Percentiles rank a stretch among this genome's conserved stretches.
phyloP scores from a whole-genome alignment of 30 jellyfish, hydroid and myxozoan species.

The Mastigias papua region DNA sequence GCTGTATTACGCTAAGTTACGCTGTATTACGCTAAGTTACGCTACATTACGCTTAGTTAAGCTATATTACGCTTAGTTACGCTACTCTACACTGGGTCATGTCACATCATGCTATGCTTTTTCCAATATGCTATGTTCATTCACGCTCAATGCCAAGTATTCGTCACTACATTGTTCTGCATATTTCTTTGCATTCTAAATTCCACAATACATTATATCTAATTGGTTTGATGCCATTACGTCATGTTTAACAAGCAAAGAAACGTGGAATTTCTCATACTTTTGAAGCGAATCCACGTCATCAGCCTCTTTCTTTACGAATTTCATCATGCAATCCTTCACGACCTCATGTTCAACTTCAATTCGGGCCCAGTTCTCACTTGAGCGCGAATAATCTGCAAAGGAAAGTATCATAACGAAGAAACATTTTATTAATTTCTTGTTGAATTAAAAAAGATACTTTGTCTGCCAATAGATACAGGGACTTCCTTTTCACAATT shows the following conservation, averaged over 20 bases:
- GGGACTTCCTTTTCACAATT: too few relatives aligned
- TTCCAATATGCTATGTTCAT: accelerated
- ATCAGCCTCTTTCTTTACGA: background rate
- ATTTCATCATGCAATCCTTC: background rate
- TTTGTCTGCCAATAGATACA: too few relatives aligned
- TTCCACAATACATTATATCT: accelerated
- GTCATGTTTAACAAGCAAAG: background rate
- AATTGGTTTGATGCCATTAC: accelerated
- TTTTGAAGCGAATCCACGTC: background rate
- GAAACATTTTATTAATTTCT: too few relatives aligned
- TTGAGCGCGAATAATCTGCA: background rate
- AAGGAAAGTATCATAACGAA: background rate
- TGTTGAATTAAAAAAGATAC: too few relatives aligned
- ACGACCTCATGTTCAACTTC: background rate
- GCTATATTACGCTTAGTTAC: accelerated
- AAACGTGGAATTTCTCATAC: background rate
- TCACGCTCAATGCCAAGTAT: background rate
- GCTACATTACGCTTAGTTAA: accelerated
- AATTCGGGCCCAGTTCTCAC: background rate
- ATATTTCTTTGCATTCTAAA: background rate
- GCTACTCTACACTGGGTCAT: accelerated
- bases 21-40: too few relatives aligned
- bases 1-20: accelerated
- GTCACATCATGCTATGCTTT: background rate
- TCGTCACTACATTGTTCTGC: background rate